Percentiles rank a stretch among this genome's conserved stretches.
Conservation (phyloP, 2,113 vertebrate genomes). For the Microcebus lehilahytsara region DNA sequence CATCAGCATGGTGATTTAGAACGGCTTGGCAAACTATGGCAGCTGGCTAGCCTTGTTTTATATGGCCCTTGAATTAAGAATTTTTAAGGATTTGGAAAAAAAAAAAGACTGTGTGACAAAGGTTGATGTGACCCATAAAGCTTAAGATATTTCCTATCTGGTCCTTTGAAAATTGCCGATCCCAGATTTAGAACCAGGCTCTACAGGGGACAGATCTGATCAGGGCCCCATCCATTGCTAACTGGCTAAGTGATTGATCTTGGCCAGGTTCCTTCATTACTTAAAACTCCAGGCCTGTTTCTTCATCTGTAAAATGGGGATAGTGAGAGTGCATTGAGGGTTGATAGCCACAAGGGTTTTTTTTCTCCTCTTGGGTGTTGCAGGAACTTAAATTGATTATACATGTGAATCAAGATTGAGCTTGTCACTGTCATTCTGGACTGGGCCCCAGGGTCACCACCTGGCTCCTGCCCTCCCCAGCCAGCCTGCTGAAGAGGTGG, state of each 20-base stretch:
- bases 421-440: not conserved
- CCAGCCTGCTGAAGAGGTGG: not conserved
- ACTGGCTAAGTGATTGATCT: too few species aligned
- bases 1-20: not conserved
- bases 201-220: not conserved
- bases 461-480: not conserved
- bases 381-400: not conserved
- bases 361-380: not conserved
- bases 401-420: not conserved
- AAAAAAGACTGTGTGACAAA: not conserved
- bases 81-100: not conserved
- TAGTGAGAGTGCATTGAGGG: not conserved
- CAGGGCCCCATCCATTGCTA: accelerated
- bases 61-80: not conserved
- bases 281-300: not conserved
- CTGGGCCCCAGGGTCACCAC: not conserved
- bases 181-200: not conserved
- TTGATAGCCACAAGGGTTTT: not conserved
- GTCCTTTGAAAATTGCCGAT: not conserved
- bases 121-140: not conserved
- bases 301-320: not conserved
- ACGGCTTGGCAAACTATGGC: not conserved
- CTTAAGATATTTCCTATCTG: not conserved
- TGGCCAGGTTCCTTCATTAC: not conserved
- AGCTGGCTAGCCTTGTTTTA: not conserved